Conservation (phyloP, 2,797 vertebrate genomes). For the Sebastes hubbsi region DNA sequence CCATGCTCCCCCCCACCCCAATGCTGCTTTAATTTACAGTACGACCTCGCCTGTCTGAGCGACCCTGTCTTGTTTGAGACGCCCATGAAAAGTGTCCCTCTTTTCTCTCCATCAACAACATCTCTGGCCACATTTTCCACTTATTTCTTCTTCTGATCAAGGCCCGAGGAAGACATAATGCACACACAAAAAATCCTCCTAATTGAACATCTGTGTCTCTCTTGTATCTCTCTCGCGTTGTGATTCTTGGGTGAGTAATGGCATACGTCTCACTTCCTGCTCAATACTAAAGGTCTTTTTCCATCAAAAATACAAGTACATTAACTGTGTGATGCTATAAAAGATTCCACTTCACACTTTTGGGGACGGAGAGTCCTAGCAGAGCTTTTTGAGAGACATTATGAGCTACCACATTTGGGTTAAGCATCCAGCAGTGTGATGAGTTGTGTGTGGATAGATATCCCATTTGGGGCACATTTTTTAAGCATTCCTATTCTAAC, state of each 20-base stretch:
- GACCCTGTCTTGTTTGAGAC: constrained; percentile 16
- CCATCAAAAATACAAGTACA: constrained; percentile 25
- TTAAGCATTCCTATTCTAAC: constrained; percentile 26
- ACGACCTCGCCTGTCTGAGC: constrained; percentile 26
- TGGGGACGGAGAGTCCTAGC: constrained; percentile 31
- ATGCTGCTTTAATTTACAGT: constrained; percentile 69
- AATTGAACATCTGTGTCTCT: constrained; percentile 56
- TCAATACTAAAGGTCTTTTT: constrained; percentile 4
- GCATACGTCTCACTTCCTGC: constrained; percentile 41
- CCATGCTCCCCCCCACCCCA: constrained; percentile 24
- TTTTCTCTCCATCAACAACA: constrained; percentile 1
- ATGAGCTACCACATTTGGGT: constrained; percentile 36
- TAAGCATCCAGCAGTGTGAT: constrained; percentile 50
- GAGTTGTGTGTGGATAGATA: constrained; percentile 34
- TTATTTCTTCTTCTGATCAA: constrained; percentile 42
- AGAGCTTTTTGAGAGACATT: constrained; percentile 49
- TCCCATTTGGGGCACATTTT: constrained; percentile 26
- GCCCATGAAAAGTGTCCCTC: background rate
- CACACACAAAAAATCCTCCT: constrained; percentile 26
- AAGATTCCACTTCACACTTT: constrained; percentile 46
- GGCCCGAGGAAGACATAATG: constrained; percentile 28
- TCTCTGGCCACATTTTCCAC: constrained; percentile 25
- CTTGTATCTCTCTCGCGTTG: constrained; percentile 35
- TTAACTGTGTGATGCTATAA: constrained; percentile 28
- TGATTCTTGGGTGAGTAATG: constrained; percentile 32